Base-by-base conservation (phyloP, 2,113 vertebrate species). In the Prunella fulvescens region DNA sequence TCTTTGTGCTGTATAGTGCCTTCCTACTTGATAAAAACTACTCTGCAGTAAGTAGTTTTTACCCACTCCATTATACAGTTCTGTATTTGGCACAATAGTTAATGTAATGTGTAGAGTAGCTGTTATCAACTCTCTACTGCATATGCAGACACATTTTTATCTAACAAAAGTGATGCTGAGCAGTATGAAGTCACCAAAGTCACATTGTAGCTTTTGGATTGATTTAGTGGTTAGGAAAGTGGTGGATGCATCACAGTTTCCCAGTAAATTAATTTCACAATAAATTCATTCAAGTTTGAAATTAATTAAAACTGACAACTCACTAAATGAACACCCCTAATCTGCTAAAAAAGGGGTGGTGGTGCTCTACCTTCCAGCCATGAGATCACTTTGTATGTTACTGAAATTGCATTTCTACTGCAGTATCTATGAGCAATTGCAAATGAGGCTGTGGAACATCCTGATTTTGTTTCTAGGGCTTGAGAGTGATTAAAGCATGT, bases 1-100 rank as follows among this genome's bases (percentile, higher is more conserved):
- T 82, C 33, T 66, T 86, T 81, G 81, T 95, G 91, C 35, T 90
- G 58, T 66, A 3, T 40, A 60, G 78, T 88, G 89, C 84, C 62
- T 93, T 95, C 53, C 82, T 66, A 62, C 48, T 29, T 69, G 37
- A 77, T 67, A 87, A 93, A 94, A 93, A 79, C 70, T 85, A 19
- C 89, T 87, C 44, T 83, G 10, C 77, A 88, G 12, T n/a, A 71
- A 90, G 80, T 94, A 89, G 66, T 88, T 95, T 90, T 95, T 94
- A 74, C 69, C 65, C 19, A 0, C 31, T 81, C 28, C 25, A 3
- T 86, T 88, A 17, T 40, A 29, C 26, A 70, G 5, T 77, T 79
- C 58, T 93, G 70, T 89, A 42, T 83, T 81, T 72, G 53, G n/a
- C 67, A 61, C 28, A 67, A 6, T 81, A 70, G 74, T 56, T 74